Conservation (phyloP, 1,140 invertebrate species). For the Babylonia areolata region DNA sequence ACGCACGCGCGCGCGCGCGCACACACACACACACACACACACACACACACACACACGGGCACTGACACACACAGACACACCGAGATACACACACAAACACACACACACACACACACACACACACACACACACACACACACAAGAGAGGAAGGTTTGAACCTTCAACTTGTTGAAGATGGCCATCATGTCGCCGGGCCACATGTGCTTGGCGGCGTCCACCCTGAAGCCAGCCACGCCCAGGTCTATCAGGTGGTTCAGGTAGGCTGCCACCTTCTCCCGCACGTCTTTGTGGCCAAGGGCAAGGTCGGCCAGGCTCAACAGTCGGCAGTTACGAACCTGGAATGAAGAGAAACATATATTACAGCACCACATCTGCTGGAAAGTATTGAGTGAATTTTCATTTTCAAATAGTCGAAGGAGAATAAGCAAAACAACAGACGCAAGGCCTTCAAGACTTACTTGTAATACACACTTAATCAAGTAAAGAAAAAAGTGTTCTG, state of each 20-base stretch:
- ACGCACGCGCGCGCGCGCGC: background rate
- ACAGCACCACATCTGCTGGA: too few species aligned
- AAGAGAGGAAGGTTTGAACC: background rate
- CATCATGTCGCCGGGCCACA: conserved; percentile 70
- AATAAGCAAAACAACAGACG: conserved; percentile 73
- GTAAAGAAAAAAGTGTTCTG: background rate
- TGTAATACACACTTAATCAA: too few species aligned
- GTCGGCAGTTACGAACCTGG: conserved; percentile 81
- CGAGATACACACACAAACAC: background rate
- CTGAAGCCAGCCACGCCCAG: conserved; percentile 85
- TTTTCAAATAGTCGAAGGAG: background rate
- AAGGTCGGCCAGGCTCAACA: conserved; percentile 85
- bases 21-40: background rate
- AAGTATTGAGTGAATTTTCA: conserved; percentile 53
- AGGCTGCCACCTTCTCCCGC: conserved; percentile 77
- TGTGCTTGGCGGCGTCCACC: conserved; percentile 72
- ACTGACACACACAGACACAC: background rate
- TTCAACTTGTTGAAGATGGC: conserved; percentile 77
- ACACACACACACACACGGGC: background rate
- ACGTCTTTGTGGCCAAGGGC: conserved; percentile 83
- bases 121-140: too few species aligned
- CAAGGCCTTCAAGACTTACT: too few species aligned
- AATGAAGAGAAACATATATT: background rate
- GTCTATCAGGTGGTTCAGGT: conserved; percentile 78
- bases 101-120: too few species aligned